phyloP scores from a whole-genome alignment of 2,888 invertebrate species.

The Nymphalis c-album region DNA sequence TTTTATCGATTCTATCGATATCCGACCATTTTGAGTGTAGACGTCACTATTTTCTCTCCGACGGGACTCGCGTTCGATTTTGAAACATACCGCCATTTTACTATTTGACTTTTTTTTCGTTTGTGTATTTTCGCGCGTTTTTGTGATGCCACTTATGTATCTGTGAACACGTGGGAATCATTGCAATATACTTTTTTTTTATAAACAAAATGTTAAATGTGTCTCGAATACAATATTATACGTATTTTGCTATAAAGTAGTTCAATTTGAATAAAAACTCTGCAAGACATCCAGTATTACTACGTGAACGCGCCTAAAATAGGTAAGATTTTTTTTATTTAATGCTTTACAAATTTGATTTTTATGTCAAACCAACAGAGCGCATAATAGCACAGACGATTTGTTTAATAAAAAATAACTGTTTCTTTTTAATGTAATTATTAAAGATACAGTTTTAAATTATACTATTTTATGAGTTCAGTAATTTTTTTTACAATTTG shows the following conservation, averaged over 20 bases:
- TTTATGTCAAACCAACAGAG: background rate
- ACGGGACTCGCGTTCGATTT: constrained; percentile 22
- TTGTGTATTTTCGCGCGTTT: constrained; percentile 29
- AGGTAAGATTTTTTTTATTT: constrained; percentile 37
- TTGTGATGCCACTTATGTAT: constrained; percentile 35
- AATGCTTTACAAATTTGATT: background rate
- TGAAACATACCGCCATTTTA: constrained; percentile 2
- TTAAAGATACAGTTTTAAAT: no score
- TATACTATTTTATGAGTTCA: no score
- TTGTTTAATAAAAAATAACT: no score
- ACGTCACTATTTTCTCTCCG: constrained; percentile 48
- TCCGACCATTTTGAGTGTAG: constrained; percentile 20
- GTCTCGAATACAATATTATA: constrained; percentile 55
- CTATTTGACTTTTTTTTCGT: constrained; percentile 16
- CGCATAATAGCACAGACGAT: background rate
- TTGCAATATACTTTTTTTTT: constrained; percentile 24
- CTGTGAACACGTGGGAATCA: constrained; percentile 43
- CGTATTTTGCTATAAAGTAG: constrained; percentile 67
- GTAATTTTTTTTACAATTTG: no score
- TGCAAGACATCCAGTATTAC: constrained; percentile 12
- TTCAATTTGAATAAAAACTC: constrained; percentile 17
- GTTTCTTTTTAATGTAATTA: no score
- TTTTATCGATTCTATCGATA: constrained; percentile 43
- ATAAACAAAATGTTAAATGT: constrained; percentile 57
- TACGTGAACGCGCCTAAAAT: constrained; percentile 14